Evolutionary conservation across 2,797 vertebrate genomes (phyloP).

Genomic region (Sebastes matsubarae): DNA sequence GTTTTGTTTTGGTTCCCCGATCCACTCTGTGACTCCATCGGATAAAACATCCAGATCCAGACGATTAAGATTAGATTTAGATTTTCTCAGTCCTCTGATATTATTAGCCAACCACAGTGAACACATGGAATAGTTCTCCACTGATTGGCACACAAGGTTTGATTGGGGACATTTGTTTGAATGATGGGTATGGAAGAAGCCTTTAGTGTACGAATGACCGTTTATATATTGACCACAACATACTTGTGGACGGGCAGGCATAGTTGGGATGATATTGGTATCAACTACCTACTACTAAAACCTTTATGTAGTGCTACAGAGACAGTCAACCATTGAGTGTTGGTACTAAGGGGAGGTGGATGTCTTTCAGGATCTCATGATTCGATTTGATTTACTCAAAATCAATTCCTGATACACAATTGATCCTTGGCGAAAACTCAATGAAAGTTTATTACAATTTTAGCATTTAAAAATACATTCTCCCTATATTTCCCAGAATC

Average conservation of each 20-base stretch:
- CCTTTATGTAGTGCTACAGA: too few species aligned
- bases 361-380: too few species aligned
- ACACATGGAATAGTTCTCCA: not conserved
- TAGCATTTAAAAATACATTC: not conserved
- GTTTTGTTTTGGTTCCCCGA: slow-evolving; percentile 40
- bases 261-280: too few species aligned
- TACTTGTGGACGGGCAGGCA: not conserved
- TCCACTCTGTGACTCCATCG: slow-evolving; percentile 32
- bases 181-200: not conserved
- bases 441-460: not conserved
- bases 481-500: not conserved
- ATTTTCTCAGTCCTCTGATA: slow-evolving; percentile 6
- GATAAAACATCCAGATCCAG: slow-evolving; percentile 37
- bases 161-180: not conserved
- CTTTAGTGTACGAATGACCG: not conserved
- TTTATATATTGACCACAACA: not conserved
- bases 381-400: not conserved
- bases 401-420: not conserved
- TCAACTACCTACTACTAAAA: too few species aligned
- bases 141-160: not conserved
- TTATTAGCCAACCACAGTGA: not conserved
- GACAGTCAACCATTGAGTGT: too few species aligned
- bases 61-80: slow-evolving; percentile 33
- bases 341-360: rapidly evolving
- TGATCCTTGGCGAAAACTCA: not conserved